Conservation (phyloP, 2,888 invertebrate species). For the Ischnura elegans region DNA sequence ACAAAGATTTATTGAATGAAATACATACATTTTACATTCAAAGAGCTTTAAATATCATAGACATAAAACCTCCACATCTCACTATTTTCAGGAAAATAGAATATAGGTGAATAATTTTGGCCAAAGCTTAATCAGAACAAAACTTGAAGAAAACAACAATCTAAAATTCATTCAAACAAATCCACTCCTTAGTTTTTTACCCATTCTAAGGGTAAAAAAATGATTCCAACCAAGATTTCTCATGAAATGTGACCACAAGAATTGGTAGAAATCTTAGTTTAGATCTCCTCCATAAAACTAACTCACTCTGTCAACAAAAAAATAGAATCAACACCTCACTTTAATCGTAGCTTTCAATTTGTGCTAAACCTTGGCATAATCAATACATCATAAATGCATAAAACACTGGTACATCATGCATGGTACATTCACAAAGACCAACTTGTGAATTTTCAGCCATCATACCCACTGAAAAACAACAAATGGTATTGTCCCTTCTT, state of each 20-base stretch:
- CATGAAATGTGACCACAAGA: neutral
- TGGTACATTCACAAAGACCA: neutral
- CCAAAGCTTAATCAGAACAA: neutral
- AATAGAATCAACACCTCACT: neutral
- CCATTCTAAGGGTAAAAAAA: neutral
- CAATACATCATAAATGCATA: neutral
- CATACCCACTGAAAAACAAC: neutral
- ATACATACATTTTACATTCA: neutral
- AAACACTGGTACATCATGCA: neutral
- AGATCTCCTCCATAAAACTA: too few relatives aligned
- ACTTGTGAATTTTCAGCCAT: neutral
- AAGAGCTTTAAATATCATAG: slow-evolving; percentile 6
- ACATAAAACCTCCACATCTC: neutral
- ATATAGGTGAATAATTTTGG: neutral
- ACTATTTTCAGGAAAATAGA: neutral
- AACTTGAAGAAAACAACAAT: neutral
- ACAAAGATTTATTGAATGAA: slow-evolving; percentile 21
- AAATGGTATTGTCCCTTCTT: neutral
- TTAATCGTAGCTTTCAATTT: neutral
- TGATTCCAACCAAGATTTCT: neutral
- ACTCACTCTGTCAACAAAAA: neutral
- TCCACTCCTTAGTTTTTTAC: neutral
- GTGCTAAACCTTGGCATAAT: neutral
- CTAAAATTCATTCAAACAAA: neutral
- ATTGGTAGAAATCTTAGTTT: too few relatives aligned